A percentile compares a stretch with the other conserved stretches of the same genome.
Conservation (phyloP, 2,113 vertebrate genomes). For the Tursiops truncatus region DNA sequence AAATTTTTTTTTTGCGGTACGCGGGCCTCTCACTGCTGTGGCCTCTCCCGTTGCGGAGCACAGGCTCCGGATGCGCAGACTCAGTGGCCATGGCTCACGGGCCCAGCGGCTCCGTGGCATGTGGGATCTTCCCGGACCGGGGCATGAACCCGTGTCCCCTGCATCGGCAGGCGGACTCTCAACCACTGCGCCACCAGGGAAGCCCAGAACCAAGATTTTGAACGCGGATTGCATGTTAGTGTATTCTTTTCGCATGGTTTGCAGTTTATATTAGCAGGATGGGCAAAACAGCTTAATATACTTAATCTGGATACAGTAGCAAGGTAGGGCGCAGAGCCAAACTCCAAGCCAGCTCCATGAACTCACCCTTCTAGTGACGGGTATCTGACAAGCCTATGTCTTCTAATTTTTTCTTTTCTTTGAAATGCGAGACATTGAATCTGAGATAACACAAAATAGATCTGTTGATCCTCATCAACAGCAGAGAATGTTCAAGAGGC, state of each 20-base stretch:
- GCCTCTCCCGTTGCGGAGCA: too few species aligned
- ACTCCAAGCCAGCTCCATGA: neutral
- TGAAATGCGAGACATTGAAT: neutral
- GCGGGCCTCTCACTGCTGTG: too few species aligned
- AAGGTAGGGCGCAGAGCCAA: neutral
- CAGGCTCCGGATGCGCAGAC: too few species aligned
- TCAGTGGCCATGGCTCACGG: too few species aligned
- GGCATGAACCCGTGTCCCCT: too few species aligned
- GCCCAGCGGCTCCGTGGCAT: too few species aligned
- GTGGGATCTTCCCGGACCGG: too few species aligned
- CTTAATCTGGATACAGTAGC: neutral
- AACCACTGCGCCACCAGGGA: too few species aligned
- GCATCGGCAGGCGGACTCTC: too few species aligned
- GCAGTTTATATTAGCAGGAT: neutral
- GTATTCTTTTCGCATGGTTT: neutral
- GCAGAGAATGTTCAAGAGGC: neutral
- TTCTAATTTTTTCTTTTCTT: conserved; percentile 23
- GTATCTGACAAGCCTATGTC: neutral
- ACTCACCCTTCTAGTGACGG: neutral
- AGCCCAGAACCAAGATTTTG: neutral
- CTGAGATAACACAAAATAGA: neutral
- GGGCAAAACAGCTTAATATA: neutral
- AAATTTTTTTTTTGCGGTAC: too few species aligned
- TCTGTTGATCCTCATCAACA: neutral
- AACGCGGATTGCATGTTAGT: neutral